Percentiles rank a stretch among this genome's conserved stretches.
phyloP scores from a whole-genome alignment of 1,140 invertebrate species.

The Agrypnia vestita region DNA sequence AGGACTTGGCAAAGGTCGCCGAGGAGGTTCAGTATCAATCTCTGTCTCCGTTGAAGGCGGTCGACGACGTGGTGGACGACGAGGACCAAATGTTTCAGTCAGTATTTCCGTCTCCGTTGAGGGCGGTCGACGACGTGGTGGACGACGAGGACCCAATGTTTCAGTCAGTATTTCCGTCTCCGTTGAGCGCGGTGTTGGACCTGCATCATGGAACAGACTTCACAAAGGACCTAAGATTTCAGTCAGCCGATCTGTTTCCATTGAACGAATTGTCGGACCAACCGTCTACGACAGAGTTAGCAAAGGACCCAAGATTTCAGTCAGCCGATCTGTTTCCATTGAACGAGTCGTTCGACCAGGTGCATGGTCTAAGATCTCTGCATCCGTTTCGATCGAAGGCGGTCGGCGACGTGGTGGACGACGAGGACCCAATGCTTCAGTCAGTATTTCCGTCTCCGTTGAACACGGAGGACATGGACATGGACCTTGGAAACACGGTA shows the following conservation, averaged over 20 bases:
- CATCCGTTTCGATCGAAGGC: background rate
- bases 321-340: background rate
- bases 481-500: background rate
- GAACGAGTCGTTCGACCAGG: background rate
- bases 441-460: background rate
- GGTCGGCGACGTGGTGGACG: background rate
- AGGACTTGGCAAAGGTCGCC: background rate
- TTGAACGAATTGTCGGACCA: no score
- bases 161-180: background rate
- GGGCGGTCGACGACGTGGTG: no score
- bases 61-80: no score
- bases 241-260: background rate
- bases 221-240: background rate
- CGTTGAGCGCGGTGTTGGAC: background rate
- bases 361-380: background rate
- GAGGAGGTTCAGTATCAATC: background rate
- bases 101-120: background rate
- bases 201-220: no score
- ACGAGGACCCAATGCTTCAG: slow-evolving; percentile 6
- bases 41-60: slow-evolving; percentile 4
- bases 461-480: background rate
- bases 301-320: background rate
- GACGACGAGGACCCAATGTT: background rate
- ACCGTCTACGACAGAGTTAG: background rate
- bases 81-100: background rate